These are phyloP conservation scores for Eupithecia inturbata DNA, from an alignment of 2,888 invertebrate genomes.

Conservation along the genomic window DNA sequence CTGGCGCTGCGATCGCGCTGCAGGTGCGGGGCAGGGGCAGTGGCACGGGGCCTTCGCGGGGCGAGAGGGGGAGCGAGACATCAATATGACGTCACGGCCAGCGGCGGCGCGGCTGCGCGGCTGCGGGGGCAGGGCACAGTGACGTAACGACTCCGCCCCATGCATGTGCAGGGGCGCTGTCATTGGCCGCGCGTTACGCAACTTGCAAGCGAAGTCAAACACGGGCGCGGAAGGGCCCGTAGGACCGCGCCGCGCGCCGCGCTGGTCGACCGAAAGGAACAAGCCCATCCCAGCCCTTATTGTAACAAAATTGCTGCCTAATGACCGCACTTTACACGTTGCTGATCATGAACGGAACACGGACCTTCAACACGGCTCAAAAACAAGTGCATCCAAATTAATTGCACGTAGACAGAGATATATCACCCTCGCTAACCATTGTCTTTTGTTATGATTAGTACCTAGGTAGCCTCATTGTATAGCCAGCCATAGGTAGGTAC, in stretches of 20 bases:
- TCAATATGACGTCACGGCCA: constrained; percentile 78
- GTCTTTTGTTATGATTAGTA: background rate
- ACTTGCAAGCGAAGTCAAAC: constrained; percentile 77
- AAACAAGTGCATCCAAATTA: constrained; percentile 74
- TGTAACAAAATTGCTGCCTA: constrained; percentile 73
- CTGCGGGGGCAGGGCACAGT: constrained; percentile 75
- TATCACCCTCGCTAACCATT: background rate
- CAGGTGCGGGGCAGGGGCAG: constrained; percentile 57
- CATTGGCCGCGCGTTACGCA: constrained; percentile 83
- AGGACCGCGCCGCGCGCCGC: constrained; percentile 60
- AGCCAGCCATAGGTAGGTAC: no score
- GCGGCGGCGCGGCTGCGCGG: constrained; percentile 82
- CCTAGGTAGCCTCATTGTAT: background rate
- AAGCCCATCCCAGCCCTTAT: constrained; percentile 60
- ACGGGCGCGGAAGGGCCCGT: constrained; percentile 75
- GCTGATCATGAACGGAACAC: constrained; percentile 50
- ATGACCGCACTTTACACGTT: constrained; percentile 66
- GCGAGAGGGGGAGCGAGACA: constrained; percentile 21
- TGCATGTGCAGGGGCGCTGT: constrained; percentile 80
- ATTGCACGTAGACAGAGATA: constrained; percentile 31
- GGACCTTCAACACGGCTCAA: constrained; percentile 44
- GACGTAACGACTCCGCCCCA: constrained; percentile 83
- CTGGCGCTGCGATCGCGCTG: constrained; percentile 70
- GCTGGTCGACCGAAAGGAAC: constrained; percentile 61
- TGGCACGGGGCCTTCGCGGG: constrained; percentile 37